phyloP scores from a whole-genome alignment of 2,113 vertebrate genomes.

The Emydura subglobosa region DNA sequence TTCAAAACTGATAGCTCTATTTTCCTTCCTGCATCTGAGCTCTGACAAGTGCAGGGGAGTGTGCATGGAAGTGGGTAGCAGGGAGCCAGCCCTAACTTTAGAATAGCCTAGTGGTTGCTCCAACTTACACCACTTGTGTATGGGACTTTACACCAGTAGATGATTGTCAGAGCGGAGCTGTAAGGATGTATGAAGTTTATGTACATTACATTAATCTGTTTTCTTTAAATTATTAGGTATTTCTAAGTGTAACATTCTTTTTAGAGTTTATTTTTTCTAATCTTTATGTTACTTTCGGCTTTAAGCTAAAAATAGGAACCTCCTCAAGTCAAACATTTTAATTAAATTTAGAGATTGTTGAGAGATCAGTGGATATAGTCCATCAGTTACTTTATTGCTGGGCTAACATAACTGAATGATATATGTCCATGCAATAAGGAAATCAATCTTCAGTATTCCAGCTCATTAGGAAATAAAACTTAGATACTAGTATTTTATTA shows the following conservation, averaged over 20 bases:
- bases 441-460: background rate
- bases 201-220: background rate
- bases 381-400: background rate
- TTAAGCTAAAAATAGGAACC: background rate
- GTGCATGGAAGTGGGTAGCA: fast-evolving
- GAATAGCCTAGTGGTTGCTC: background rate
- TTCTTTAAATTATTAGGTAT: background rate
- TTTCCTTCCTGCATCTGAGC: fast-evolving
- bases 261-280: background rate
- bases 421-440: background rate
- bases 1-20: fast-evolving
- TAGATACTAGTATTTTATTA: background rate
- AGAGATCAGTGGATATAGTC: background rate
- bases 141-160: background rate
- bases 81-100: background rate
- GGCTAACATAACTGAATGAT: background rate
- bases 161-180: background rate
- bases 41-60: fast-evolving
- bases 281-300: background rate
- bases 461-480: background rate
- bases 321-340: background rate
- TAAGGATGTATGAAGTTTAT: fast-evolving
- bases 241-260: background rate
- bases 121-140: fast-evolving
- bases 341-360: background rate